Conservation (phyloP, 2,888 invertebrate species). For the Galeopsomyia nigrocyanea region DNA sequence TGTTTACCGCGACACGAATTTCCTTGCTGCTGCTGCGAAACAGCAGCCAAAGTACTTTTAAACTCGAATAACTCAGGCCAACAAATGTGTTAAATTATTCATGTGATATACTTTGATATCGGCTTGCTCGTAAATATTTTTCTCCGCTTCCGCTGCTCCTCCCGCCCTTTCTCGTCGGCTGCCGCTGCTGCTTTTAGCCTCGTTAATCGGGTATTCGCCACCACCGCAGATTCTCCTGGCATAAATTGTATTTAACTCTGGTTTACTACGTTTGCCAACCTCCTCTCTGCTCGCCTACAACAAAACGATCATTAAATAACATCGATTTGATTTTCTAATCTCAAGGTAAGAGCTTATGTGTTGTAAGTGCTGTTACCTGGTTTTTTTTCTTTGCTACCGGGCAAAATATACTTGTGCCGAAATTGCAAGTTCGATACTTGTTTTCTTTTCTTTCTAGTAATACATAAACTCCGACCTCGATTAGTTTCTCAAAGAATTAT, state of each 20-base stretch:
- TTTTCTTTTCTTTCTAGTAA: constrained; percentile 41
- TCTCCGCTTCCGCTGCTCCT: neutral
- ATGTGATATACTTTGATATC: too few relatives aligned
- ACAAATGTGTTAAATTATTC: constrained; percentile 10
- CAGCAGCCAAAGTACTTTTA: constrained; percentile 20
- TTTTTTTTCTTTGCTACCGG: too few relatives aligned
- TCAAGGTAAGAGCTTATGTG: constrained; percentile 69
- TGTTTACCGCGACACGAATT: constrained; percentile 32
- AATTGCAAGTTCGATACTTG: too few relatives aligned
- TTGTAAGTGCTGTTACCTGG: constrained; percentile 64
- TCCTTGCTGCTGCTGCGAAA: constrained; percentile 49
- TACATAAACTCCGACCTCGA: constrained; percentile 61
- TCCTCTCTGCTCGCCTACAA: constrained; percentile 21
- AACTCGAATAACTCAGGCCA: constrained; percentile 21
- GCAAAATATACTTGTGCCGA: too few relatives aligned
- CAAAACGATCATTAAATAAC: neutral
- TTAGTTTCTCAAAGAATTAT: constrained; percentile 47
- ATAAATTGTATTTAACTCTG: constrained; percentile 38
- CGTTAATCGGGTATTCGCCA: constrained; percentile 46
- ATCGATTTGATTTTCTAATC: constrained; percentile 49
- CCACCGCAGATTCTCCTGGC: constrained; percentile 50
- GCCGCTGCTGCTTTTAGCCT: neutral
- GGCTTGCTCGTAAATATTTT: neutral
- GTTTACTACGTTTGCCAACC: constrained; percentile 43
- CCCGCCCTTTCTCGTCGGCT: too few relatives aligned